Evolutionary conservation across 2,797 vertebrate genomes (phyloP), one percentile per base, ranked within the genome.

Genomic region (Pseudotriccus pelzelni): DNA sequence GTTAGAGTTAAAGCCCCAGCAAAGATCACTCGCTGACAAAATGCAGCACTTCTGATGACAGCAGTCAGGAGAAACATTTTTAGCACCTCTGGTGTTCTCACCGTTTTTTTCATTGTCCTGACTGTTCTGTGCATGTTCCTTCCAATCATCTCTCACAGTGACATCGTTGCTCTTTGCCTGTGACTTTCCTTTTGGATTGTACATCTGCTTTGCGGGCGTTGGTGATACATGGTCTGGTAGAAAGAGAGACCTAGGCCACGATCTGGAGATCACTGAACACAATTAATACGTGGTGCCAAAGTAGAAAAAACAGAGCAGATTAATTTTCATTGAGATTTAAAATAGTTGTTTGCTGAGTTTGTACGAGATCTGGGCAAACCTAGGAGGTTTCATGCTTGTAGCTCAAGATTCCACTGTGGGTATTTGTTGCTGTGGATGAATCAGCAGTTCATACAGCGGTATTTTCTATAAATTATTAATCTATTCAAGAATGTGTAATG

Each of bases 81-180:
- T 41, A 47, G 34, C 63, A 58, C 58, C 52, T 43, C 12, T 41
- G 15, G 3, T 76, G 46, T 86, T 89, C 93, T 91, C 95, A 66
- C 77, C 89, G 14, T 62, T 3, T 52, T 97, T 97, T 97, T 96
- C 62, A 58, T 93, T 94, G 88, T 95, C 96, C 89, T 88, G 67
- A 95, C 46, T 89, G 11, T 87, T 94, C 77, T 62, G 37, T 70
- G 46, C 49, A 1, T 72, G 67, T 79, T 90, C 19, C 63, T 96
- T 94, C 92, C 89, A 44, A 92, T 89, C 23, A 39, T 80, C 81
- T 93, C 88, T 79, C 75, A 59, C 49, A 95, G 58, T 90, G 96
- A 95, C 86, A 66, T 67, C 62, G 96, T 96, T 97, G 85, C 80
- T 95, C 53, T 63, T 91, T 95, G 83, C 91, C 94, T 96, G 93